A percentile compares a stretch with the other conserved stretches of the same genome.
Conservation (phyloP, 1,140 invertebrate genomes). For the Drosophila punjabiensis region DNA sequence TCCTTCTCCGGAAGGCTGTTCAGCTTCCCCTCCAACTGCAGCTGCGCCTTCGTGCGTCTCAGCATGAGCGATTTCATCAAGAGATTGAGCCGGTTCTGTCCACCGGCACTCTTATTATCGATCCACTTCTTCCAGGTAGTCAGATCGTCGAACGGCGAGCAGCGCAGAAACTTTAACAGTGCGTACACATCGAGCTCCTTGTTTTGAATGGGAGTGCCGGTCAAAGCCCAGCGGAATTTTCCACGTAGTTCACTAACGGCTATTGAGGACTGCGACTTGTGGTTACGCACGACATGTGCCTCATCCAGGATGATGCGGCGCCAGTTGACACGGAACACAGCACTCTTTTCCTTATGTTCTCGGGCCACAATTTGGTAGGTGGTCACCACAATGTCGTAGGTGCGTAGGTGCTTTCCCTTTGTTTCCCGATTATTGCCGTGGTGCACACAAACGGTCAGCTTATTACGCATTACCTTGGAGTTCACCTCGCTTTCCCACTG, state of each 20-base stretch:
- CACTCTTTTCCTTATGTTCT: constrained; percentile 86
- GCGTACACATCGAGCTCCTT: constrained; percentile 95
- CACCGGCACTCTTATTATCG: constrained; percentile 89
- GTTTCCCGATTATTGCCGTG: constrained; percentile 92
- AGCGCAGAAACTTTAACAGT: constrained; percentile 93
- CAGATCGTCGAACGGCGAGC: constrained; percentile 95
- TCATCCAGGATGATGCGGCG: constrained; percentile 96
- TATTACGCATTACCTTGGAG: constrained; percentile 87
- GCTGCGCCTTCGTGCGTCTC: constrained; percentile 93
- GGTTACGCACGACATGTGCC: constrained; percentile 96
- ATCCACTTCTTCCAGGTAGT: constrained; percentile 90
- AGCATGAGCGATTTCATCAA: constrained; percentile 93
- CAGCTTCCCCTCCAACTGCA: constrained; percentile 88
- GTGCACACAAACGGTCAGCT: constrained; percentile 90
- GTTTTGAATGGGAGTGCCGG: constrained; percentile 98
- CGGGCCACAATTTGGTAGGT: constrained; percentile 90
- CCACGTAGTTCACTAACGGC: constrained; percentile 89
- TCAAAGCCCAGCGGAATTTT: constrained; percentile 92
- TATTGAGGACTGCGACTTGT: constrained; percentile 90
- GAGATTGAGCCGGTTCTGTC: constrained; percentile 90
- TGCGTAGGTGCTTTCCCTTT: constrained; percentile 88
- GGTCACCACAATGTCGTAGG: constrained; percentile 91
- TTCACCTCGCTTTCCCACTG: constrained; percentile 96
- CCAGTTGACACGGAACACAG: constrained; percentile 88
- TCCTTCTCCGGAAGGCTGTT: constrained; percentile 89